These are phyloP conservation scores for Pseudomyrmex flavicornis DNA, from an alignment of 1,140 invertebrate species.

Conservation along the genomic window DNA sequence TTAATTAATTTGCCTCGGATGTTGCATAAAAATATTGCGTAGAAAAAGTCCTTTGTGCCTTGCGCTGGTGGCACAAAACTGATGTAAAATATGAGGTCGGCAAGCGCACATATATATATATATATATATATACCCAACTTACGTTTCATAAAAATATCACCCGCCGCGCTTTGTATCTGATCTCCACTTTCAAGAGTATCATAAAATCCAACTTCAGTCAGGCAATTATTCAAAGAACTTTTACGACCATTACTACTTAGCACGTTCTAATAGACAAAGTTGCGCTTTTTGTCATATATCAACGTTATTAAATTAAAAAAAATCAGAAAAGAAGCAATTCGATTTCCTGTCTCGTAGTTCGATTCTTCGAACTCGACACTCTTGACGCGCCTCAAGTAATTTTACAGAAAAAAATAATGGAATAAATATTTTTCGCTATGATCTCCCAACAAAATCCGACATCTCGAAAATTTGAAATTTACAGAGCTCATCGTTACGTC, in stretches of 20 bases:
- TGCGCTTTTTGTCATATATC: conserved; percentile 14
- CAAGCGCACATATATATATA: neutral
- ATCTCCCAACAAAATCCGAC: neutral
- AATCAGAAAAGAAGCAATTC: neutral
- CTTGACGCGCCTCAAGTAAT: neutral
- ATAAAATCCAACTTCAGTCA: conserved; percentile 48
- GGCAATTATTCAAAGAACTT: conserved; percentile 45
- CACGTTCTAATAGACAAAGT: conserved; percentile 34
- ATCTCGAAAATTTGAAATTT: neutral
- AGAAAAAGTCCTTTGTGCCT: conserved; percentile 23
- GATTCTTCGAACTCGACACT: neutral
- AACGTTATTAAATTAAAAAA: too few species aligned
- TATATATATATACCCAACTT: conserved; percentile 31
- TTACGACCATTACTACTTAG: conserved; percentile 28
- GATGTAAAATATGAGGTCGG: conserved; percentile 46
- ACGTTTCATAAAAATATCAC: conserved; percentile 57
- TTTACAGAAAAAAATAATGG: neutral
- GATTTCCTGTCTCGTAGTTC: neutral
- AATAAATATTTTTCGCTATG: neutral
- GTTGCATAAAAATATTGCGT: conserved; percentile 56
- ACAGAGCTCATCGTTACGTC: neutral
- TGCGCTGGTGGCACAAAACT: conserved; percentile 29
- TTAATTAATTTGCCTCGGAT: conserved; percentile 55
- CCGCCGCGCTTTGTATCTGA: conserved; percentile 45
- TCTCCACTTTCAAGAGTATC: conserved; percentile 47